Base-by-base conservation (phyloP, 2,888 invertebrate species). In the Machimus atricapillus region DNA sequence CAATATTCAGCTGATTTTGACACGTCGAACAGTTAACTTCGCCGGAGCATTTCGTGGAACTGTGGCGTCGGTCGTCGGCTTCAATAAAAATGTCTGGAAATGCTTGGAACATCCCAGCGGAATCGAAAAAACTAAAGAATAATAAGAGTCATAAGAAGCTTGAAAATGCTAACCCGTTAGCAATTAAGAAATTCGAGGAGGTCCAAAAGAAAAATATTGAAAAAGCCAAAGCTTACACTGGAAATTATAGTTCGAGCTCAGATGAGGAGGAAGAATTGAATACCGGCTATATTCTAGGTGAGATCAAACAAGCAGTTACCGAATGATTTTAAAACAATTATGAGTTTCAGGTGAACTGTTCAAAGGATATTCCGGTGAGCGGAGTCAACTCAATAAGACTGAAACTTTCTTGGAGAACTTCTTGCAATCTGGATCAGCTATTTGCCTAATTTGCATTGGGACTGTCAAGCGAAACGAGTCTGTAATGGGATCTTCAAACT, bases 371-470 rank as follows among this genome's bases (percentile, higher is more conserved):
- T 92, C 92, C 31, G 93, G 92, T 3, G 90, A 92, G 88, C 91
- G 90, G 85, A 93, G 91, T 46, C 93, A 94, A 89, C 90, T 94
- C 8, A 93, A 93, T 79, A 93, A 95, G 90, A 96, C 96, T 5
- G 94, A 95, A 90, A 94, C 95, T 81, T 95, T 96, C 90, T 93
- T 98, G 85, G 95, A 96, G 90, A 97, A 97, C 91, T 94, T 95
- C 0, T 94, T 97, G 89, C 95, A 96, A 90, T 96, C 97, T 27
- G 96, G 97, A 8, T 94, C 96, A 9, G 95, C 96, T 1, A 96
- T 96, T 14, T 98, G 98, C 91, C 94, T 98, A 2, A 97, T 98
- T 90, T 98, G 98, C 90, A 98, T 98, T 91, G 97, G 96, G 3
- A 96, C 96, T 66, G 95, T 98, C 16, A 97, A 96, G 91, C 94